Evolutionary conservation across 1,140 invertebrate species (phyloP), one percentile per base, ranked within the genome.

Genomic region (Drosophila pallidifrons): DNA sequence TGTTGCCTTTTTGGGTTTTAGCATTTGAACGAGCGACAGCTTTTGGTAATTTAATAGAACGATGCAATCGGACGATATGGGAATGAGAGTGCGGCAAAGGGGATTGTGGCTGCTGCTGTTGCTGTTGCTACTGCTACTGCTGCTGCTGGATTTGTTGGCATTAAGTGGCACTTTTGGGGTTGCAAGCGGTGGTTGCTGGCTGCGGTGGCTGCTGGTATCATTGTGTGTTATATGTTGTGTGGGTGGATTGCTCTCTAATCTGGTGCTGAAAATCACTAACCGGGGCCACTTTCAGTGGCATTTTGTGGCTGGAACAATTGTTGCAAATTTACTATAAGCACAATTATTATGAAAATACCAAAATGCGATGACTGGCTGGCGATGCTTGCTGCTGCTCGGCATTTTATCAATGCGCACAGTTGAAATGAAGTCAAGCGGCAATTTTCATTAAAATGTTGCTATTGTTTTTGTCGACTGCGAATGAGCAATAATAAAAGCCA

Each of bases 391-490:
- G 51, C 20, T 30, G 20, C 46, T 30, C 10, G 49, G 4, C 8
- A 10, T 47, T 73, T 83, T 89, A 89, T 89, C 85, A 81, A 68
- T 69, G 64, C 45, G 73, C 80, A 78, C 72, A 79, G 79, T 90
- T 78, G 75, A 81, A 85, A 89, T 85, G 68, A 90, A 91, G 77
- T 91, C 83, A 91, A 89, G 88, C 88, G 88, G 82, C 88, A 91
- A 91, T 91, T 88, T 91, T 91, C 88, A 91, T 91, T 91, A 88
- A 91, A 91, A 91, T 83, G 82, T 85, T 77, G 69, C 81, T 78
- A 91, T 88, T 91, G 85, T 88, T 79, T 88, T 82, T 89, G 77
- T 75, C 67, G 68, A 47, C 66, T 82, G 64, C 80, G 88, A 91
- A 87, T 88, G 88, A 82, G 82, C 87, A 90, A 79, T 74, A 81